A percentile compares a stretch with the other conserved stretches of the same genome.
These are phyloP conservation scores for Scaptomyza hsui DNA, from an alignment of 1,140 invertebrate species.

Conservation along the genomic window DNA sequence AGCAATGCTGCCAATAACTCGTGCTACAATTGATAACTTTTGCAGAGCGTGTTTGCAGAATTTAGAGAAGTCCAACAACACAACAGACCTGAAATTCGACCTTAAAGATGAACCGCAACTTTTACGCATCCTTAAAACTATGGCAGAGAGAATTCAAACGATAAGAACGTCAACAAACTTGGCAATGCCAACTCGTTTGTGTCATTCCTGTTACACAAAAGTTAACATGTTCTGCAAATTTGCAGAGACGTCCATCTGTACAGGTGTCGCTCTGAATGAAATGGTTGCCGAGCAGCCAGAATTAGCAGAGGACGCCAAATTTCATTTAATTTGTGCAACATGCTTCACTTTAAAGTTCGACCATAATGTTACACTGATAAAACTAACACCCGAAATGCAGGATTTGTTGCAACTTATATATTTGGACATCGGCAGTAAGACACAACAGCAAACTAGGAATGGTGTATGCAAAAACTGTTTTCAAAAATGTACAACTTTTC, in stretches of 20 bases:
- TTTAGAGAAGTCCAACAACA: not conserved
- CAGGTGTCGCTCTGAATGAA: conserved; percentile 7
- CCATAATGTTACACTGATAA: not conserved
- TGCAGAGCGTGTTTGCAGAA: conserved; percentile 28
- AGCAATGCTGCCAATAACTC: conserved; percentile 27
- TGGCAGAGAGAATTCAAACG: not conserved
- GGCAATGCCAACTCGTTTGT: conserved; percentile 13
- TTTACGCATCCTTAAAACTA: conserved; percentile 2
- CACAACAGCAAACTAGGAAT: not conserved
- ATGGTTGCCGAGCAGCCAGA: not conserved
- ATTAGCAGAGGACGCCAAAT: not conserved
- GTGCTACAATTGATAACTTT: conserved; percentile 23
- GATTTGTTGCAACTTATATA: conserved; percentile 16
- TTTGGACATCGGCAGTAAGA: not conserved
- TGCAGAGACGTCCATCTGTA: conserved; percentile 26
- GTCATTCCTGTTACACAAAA: conserved; percentile 21
- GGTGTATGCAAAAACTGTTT: not conserved
- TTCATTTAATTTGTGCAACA: conserved; percentile 14
- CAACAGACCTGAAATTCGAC: not conserved
- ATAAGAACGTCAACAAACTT: not conserved
- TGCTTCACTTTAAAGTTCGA: conserved; percentile 18
- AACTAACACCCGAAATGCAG: not conserved
- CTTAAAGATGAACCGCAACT: conserved; percentile 9
- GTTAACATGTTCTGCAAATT: conserved; percentile 26
- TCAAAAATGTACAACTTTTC: conserved; percentile 12